Percentiles rank a stretch among this genome's conserved stretches.
These are phyloP conservation scores for Catalaphyllia jardinei DNA, from an alignment of 64 coral and sea anemone species.

Conservation along the genomic window DNA sequence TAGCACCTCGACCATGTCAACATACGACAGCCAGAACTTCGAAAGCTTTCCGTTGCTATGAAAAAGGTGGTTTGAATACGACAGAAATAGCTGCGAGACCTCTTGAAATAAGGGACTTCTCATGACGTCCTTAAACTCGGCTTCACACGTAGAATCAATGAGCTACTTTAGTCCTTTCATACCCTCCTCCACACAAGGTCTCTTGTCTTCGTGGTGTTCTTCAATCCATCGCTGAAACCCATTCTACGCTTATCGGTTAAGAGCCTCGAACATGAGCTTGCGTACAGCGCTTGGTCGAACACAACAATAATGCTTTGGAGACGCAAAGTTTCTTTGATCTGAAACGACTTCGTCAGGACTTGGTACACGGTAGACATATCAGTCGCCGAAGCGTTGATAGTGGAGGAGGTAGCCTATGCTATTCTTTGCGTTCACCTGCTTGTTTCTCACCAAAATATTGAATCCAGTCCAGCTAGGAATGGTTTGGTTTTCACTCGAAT, in stretches of 20 bases:
- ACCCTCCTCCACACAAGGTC: neutral
- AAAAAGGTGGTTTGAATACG: no score
- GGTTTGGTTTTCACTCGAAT: constrained; percentile 23
- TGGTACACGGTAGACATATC: constrained; percentile 49
- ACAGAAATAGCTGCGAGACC: no score
- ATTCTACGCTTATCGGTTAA: no score
- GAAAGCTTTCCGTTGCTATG: no score
- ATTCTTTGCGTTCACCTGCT: constrained; percentile 19
- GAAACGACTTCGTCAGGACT: constrained; percentile 5
- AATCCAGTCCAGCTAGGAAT: constrained; percentile 57
- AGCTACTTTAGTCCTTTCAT: no score
- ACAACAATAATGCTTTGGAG: constrained; percentile 39
- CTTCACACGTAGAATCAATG: no score
- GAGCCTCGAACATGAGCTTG: neutral
- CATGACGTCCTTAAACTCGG: no score
- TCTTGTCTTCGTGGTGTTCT: no score
- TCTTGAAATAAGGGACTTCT: no score
- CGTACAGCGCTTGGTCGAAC: constrained; percentile 33
- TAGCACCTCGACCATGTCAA: no score
- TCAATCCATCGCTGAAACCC: no score
- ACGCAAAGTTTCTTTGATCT: constrained; percentile 33
- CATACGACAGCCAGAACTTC: no score
- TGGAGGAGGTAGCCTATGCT: constrained; percentile 46
- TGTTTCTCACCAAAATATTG: constrained; percentile 37
- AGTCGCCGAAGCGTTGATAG: constrained; percentile 45